Percentiles rank a stretch among this genome's conserved stretches.
Conservation (phyloP, 2,888 invertebrate species). For the Masnerella sp. region DNA sequence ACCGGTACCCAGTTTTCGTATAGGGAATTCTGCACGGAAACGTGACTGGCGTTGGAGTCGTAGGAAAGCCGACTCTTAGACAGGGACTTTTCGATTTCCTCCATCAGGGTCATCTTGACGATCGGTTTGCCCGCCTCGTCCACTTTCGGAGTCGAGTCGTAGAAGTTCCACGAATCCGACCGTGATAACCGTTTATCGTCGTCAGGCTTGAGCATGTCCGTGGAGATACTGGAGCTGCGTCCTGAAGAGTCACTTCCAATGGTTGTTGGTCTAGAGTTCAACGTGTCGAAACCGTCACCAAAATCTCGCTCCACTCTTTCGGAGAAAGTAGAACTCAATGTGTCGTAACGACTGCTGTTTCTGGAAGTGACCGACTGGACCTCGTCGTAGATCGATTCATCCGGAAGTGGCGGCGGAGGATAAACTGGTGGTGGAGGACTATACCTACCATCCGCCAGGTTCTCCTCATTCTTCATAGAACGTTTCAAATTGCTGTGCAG, state of each 20-base stretch:
- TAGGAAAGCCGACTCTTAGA: conserved; percentile 63
- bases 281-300: conserved; percentile 71
- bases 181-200: conserved; percentile 72
- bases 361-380: conserved; percentile 77
- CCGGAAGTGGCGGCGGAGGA: conserved; percentile 81
- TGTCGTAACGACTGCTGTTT: conserved; percentile 74
- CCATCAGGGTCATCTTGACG: conserved; percentile 63
- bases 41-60: conserved; percentile 63
- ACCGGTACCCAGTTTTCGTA: conserved; percentile 78
- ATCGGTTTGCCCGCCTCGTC: conserved; percentile 63
- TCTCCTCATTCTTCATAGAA: conserved; percentile 70
- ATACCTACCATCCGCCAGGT: conserved; percentile 67
- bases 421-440: conserved; percentile 80
- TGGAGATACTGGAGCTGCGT: conserved; percentile 58
- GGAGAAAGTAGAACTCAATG: conserved; percentile 73
- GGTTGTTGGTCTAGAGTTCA: conserved; percentile 63
- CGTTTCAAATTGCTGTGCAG: conserved; percentile 66
- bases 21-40: conserved; percentile 75
- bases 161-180: conserved; percentile 80
- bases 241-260: conserved; percentile 67
- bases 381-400: conserved; percentile 80
- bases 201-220: conserved; percentile 60
- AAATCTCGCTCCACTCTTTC: conserved; percentile 77
- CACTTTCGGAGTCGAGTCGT: conserved; percentile 72
- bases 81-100: conserved; percentile 64